Conservation (phyloP, 2,113 vertebrate genomes). For the Cariama cristata region DNA sequence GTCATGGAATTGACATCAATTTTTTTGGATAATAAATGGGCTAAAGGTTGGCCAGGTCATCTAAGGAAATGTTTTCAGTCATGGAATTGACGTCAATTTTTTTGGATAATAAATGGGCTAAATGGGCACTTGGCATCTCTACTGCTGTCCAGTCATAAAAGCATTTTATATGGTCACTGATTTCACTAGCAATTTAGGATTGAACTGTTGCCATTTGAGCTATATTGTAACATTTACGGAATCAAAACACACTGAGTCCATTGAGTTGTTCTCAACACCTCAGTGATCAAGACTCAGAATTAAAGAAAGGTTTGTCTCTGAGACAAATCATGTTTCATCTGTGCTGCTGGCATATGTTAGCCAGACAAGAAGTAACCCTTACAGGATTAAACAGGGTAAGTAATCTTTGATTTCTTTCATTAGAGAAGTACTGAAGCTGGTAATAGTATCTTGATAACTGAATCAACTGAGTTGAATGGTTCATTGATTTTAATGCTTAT, state of each 20-base stretch:
- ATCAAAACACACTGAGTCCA: not conserved
- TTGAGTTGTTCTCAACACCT: not conserved
- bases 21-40: not conserved
- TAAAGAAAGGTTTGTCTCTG: not conserved
- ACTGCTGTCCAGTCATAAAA: not conserved
- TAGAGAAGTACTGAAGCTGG: not conserved
- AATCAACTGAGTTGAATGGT: not conserved
- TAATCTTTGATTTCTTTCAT: not conserved
- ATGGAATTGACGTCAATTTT: not conserved
- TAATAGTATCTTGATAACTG: not conserved
- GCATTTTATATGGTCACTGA: not conserved
- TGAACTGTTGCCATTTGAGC: not conserved
- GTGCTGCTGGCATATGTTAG: not conserved
- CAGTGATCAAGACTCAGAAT: not conserved
- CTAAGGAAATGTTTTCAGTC: too few relatives aligned
- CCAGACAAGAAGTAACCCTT: not conserved
- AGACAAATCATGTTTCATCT: not conserved
- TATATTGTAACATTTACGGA: rapidly evolving
- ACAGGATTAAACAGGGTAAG: not conserved
- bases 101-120: not conserved
- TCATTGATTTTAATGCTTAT: not conserved
- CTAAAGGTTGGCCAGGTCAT: not conserved
- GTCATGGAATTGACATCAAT: not conserved
- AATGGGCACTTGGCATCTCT: not conserved
- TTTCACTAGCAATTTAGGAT: not conserved